Percentiles rank a stretch among this genome's conserved stretches.
Conservation (phyloP, 2,888 invertebrate genomes). For the Desoria tigrina region DNA sequence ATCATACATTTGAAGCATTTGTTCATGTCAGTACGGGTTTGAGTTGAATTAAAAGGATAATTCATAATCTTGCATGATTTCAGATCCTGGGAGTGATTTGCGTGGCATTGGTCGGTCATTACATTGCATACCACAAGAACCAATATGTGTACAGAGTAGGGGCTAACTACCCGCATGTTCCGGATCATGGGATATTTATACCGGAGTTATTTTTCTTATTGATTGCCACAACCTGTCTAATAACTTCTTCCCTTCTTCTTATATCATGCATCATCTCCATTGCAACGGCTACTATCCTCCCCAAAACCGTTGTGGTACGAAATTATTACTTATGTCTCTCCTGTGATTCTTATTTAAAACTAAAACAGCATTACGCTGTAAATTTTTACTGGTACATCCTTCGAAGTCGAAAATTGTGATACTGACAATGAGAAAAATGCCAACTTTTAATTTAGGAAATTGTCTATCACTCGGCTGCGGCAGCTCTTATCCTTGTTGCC, state of each 20-base stretch:
- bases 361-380: too few relatives aligned
- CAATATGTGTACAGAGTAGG: slow-evolving; percentile 36
- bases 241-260: slow-evolving; percentile 75
- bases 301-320: slow-evolving; percentile 79
- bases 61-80: too few relatives aligned
- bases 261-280: slow-evolving; percentile 74
- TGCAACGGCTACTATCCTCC: slow-evolving; percentile 77
- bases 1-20: too few relatives aligned
- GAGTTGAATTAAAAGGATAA: too few relatives aligned
- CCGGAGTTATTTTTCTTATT: slow-evolving; percentile 72
- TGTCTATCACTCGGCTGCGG: slow-evolving; percentile 75
- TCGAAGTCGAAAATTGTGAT: slow-evolving; percentile 4
- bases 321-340: not conserved
- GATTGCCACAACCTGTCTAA: slow-evolving; percentile 74
- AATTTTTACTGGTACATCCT: not conserved
- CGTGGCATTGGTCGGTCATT: slow-evolving; percentile 70
- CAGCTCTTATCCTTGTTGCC: slow-evolving; percentile 70
- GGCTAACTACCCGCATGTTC: slow-evolving; percentile 22
- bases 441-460: slow-evolving; percentile 68
- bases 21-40: too few relatives aligned
- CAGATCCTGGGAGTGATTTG: slow-evolving; percentile 75
- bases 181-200: slow-evolving; percentile 56
- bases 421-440: not conserved
- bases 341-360: slow-evolving; percentile 11
- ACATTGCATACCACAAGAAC: slow-evolving; percentile 57